Conservation (phyloP, 2,113 vertebrate species). For the Galbula dea region DNA sequence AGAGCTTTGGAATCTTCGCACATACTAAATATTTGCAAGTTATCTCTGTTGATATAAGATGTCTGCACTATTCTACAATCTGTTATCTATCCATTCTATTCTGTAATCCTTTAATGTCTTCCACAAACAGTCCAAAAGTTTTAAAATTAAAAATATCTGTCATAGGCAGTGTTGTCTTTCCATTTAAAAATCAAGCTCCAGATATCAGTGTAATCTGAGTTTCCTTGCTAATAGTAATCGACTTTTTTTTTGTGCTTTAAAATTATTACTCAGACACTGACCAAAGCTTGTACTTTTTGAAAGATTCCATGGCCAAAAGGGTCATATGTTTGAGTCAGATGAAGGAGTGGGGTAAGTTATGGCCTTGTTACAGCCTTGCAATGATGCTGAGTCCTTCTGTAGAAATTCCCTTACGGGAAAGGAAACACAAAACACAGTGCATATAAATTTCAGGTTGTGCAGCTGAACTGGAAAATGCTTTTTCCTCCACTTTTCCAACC, state of each 20-base stretch:
- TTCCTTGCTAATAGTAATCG: neutral
- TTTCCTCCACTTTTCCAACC: neutral
- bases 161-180: neutral
- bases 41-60: neutral
- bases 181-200: neutral
- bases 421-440: neutral
- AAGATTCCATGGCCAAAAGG: neutral
- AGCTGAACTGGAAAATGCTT: neutral
- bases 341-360: neutral
- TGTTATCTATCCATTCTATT: neutral
- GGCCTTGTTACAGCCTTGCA: neutral
- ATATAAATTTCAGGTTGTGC: neutral
- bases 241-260: neutral
- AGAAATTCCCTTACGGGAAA: neutral
- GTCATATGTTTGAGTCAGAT: neutral
- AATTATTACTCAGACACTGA: neutral
- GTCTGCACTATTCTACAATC: neutral
- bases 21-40: neutral
- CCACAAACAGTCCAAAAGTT: neutral
- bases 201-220: neutral
- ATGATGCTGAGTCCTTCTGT: neutral
- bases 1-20: neutral
- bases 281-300: neutral
- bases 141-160: neutral
- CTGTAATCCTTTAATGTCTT: neutral